Evolutionary conservation across 2,888 invertebrate species (phyloP).

Genomic region (Tetramorium bicarinatum): DNA sequence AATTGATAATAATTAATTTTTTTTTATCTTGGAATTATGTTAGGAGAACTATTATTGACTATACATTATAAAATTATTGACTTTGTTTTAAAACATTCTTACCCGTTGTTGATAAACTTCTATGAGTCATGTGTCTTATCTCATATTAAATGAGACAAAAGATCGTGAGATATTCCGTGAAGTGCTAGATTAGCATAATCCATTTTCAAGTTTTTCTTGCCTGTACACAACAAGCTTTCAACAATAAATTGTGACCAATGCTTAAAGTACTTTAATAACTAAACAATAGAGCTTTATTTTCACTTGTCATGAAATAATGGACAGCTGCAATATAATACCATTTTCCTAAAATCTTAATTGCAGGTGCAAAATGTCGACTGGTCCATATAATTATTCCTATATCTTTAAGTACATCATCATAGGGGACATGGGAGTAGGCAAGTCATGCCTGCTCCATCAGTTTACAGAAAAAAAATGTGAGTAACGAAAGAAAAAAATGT

Average conservation of each 20-base stretch:
- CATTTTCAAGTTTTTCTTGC: not conserved
- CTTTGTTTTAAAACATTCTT: constrained; percentile 9
- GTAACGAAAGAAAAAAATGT: constrained; percentile 84
- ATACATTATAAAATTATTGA: constrained; percentile 25
- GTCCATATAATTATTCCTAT: constrained; percentile 99
- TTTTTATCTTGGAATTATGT: constrained; percentile 4
- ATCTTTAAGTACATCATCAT: constrained; percentile 99
- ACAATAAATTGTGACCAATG: not conserved
- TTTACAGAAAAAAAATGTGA: constrained; percentile 99
- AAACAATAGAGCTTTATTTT: not conserved
- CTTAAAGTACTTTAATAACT: not conserved
- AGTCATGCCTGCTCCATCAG: constrained; percentile 99
- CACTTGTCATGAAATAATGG: not conserved
- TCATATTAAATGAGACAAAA: constrained; percentile 20
- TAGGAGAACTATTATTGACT: no score
- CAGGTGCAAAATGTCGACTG: constrained; percentile 93
- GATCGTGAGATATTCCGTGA: not conserved
- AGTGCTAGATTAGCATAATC: not conserved
- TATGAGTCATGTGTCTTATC: constrained; percentile 24
- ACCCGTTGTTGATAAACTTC: constrained; percentile 3
- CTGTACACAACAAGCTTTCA: not conserved
- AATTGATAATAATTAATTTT: not conserved
- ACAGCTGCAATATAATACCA: not conserved
- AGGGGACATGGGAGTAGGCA: constrained; percentile 99
- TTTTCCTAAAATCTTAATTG: constrained; percentile 60